Evolutionary conservation across 2,888 invertebrate genomes (phyloP).

Genomic region (Pterobdella sp.): DNA sequence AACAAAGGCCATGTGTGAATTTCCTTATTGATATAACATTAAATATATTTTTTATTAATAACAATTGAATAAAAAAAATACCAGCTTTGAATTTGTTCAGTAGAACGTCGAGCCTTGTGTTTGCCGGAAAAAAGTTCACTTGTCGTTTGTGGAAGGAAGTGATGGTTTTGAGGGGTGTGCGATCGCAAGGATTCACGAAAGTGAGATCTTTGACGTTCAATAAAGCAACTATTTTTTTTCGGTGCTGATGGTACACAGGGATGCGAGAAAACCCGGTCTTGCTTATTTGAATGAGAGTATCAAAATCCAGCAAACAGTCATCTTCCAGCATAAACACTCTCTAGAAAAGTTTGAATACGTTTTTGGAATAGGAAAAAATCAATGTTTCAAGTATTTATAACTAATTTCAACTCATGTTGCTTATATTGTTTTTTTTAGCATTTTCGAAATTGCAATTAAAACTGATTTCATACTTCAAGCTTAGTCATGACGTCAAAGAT

Average conservation of each 20-base stretch:
- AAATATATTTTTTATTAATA: neutral
- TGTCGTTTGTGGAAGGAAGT: conserved; percentile 88
- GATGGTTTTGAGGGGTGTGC: conserved; percentile 80
- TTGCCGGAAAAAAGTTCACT: conserved; percentile 89
- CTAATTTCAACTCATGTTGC: neutral
- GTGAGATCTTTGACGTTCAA: conserved; percentile 96
- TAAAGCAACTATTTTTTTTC: conserved; percentile 79
- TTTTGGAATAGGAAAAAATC: neutral
- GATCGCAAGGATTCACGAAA: conserved; percentile 95
- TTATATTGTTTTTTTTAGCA: neutral
- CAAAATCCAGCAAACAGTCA: conserved; percentile 81
- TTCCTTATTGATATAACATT: conserved; percentile 43
- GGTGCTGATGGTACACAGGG: conserved; percentile 75
- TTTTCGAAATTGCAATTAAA: neutral
- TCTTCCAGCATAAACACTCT: conserved; percentile 92
- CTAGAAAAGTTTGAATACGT: neutral
- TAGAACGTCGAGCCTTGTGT: conserved; percentile 86
- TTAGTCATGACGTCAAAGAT: conserved; percentile 91
- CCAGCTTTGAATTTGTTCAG: conserved; percentile 95
- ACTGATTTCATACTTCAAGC: conserved; percentile 55
- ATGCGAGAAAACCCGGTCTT: conserved; percentile 82
- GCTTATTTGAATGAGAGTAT: conserved; percentile 91
- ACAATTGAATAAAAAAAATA: conserved; percentile 43
- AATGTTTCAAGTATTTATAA: neutral
- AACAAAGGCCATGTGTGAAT: conserved; percentile 83